Evolutionary conservation across 2,113 vertebrate species (phyloP).

Genomic region (Sialia sialis): DNA sequence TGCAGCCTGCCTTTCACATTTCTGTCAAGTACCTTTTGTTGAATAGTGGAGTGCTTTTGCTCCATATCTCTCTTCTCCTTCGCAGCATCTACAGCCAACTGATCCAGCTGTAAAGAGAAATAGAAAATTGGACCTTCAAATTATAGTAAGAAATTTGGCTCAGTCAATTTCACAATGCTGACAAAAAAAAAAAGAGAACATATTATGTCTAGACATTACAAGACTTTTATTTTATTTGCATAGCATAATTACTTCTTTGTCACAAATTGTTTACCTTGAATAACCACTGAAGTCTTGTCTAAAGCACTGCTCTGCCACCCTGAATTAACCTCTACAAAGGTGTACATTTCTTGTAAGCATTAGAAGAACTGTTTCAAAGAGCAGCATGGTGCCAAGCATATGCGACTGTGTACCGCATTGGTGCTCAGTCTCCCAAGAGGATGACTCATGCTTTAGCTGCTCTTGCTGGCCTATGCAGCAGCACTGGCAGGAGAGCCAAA

Average conservation of each 20-base stretch:
- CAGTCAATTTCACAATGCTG: slow-evolving; percentile 4
- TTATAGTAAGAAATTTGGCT: slow-evolving; percentile 17
- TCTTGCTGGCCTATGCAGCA: slow-evolving; percentile 28
- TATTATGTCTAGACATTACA: slow-evolving; percentile 6
- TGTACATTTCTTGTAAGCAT: background rate
- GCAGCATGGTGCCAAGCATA: slow-evolving; percentile 22
- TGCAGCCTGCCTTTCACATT: background rate
- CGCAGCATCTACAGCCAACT: slow-evolving; percentile 89
- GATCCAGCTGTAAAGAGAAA: slow-evolving; percentile 87
- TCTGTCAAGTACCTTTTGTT: slow-evolving; percentile 86
- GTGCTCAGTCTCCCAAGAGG: slow-evolving; percentile 8
- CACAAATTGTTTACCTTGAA: slow-evolving; percentile 36
- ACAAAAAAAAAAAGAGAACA: background rate
- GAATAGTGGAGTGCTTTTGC: slow-evolving; percentile 96
- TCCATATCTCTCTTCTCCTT: slow-evolving; percentile 98
- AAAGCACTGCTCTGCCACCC: slow-evolving; percentile 38
- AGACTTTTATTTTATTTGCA: slow-evolving; percentile 4
- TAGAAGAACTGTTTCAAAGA: slow-evolving; percentile 7
- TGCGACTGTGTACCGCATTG: background rate
- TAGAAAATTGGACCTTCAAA: slow-evolving; percentile 30
- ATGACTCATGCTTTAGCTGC: slow-evolving; percentile 16
- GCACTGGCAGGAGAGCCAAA: background rate
- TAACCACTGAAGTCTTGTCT: background rate
- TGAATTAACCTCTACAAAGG: slow-evolving; percentile 15
- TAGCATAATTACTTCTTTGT: background rate